Percentiles rank a stretch among this genome's conserved stretches.
phyloP scores from a whole-genome alignment of 2,888 invertebrate species.

The Macrostomum cliftonense region DNA sequence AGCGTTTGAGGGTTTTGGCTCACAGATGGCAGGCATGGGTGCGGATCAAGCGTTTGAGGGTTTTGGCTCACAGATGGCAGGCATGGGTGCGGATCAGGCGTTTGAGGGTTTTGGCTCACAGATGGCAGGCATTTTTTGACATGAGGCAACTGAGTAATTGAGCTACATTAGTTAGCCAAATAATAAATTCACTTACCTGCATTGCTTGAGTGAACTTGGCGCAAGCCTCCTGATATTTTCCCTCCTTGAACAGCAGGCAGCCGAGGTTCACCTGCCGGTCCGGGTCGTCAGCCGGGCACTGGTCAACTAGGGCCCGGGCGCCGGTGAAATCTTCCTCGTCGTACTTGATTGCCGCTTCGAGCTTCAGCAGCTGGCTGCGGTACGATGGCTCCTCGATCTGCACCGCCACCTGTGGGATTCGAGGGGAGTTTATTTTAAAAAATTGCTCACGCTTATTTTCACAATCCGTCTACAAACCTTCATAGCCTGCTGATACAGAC shows the following conservation, averaged over 20 bases:
- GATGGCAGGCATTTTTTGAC: too few species aligned
- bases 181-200: constrained; percentile 43
- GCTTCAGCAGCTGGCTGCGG: constrained; percentile 19
- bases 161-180: too few species aligned
- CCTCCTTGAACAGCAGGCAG: constrained; percentile 78
- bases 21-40: too few species aligned
- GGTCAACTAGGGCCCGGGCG: constrained; percentile 64
- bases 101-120: too few species aligned
- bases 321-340: constrained; percentile 69
- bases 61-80: too few species aligned
- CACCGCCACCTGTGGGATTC: constrained; percentile 20
- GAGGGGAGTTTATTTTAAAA: not conserved
- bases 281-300: constrained; percentile 65
- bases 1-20: too few species aligned
- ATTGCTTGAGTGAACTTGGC: constrained; percentile 69
- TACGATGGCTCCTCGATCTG: constrained; percentile 32
- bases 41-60: too few species aligned
- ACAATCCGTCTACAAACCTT: too few species aligned
- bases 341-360: constrained; percentile 74
- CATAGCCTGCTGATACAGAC: constrained; percentile 77
- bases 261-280: constrained; percentile 86
- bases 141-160: too few species aligned
- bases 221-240: constrained; percentile 68
- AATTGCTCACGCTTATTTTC: too few species aligned
- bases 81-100: too few species aligned